Conservation (phyloP, 1,140 invertebrate species). For the Drosophila rhopaloa region DNA sequence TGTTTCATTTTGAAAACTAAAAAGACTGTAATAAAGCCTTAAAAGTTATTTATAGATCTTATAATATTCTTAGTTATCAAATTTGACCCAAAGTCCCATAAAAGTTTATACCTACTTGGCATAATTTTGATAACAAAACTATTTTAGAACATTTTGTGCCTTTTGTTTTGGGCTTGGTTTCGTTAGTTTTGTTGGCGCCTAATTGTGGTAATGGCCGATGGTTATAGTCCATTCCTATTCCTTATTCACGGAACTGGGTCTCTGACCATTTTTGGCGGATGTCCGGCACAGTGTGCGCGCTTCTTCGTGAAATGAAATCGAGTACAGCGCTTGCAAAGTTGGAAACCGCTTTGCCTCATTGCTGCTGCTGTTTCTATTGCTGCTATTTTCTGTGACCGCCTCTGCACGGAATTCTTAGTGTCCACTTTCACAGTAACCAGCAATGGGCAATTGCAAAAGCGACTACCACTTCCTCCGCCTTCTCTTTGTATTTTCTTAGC, state of each 20-base stretch:
- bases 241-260: conserved; percentile 26
- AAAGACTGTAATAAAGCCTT: too few relatives aligned
- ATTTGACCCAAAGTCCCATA: background rate
- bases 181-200: conserved; percentile 1
- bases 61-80: background rate
- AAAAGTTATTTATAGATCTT: background rate
- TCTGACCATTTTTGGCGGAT: conserved; percentile 36
- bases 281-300: conserved; percentile 42
- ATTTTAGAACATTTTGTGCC: background rate
- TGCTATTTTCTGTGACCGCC: conserved; percentile 51
- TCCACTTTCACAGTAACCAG: conserved; percentile 74
- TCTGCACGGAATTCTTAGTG: conserved; percentile 60
- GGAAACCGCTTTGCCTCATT: conserved; percentile 64
- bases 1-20: too few relatives aligned
- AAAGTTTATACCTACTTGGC: background rate
- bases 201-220: background rate
- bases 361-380: conserved; percentile 38
- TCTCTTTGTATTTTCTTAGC: conserved; percentile 2
- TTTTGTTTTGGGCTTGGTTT: background rate
- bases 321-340: conserved; percentile 69
- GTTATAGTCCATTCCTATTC: conserved; percentile 9
- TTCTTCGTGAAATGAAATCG: conserved; percentile 71
- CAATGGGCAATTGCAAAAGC: conserved; percentile 56
- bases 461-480: conserved; percentile 35
- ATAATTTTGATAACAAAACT: background rate